Conservation (phyloP, 2,888 invertebrate species). For the Agrotis ipsilon region DNA sequence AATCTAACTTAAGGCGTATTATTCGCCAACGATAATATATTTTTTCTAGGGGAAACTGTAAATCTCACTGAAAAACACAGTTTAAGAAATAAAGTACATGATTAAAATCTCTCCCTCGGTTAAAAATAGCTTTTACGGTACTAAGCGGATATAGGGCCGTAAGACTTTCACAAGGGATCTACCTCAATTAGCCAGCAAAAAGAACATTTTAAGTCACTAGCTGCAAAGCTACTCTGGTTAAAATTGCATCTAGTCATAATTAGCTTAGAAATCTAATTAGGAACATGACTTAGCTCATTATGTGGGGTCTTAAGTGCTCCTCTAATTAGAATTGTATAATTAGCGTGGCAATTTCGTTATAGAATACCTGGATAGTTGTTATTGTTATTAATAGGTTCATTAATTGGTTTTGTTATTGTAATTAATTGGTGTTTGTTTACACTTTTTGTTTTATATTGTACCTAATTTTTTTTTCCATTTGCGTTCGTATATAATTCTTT, state of each 20-base stretch:
- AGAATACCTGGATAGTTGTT: background rate
- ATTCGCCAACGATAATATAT: too few species aligned
- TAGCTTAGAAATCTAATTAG: constrained; percentile 49
- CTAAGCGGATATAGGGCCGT: too few species aligned
- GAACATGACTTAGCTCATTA: constrained; percentile 43
- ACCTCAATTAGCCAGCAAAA: constrained; percentile 10
- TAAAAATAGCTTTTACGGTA: too few species aligned
- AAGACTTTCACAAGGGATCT: background rate
- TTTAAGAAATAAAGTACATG: too few species aligned
- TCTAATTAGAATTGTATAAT: constrained; percentile 41
- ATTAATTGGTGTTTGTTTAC: background rate
- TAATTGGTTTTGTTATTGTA: too few species aligned
- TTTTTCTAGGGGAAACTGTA: too few species aligned
- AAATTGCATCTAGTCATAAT: constrained; percentile 52
- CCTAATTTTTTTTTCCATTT: too few species aligned
- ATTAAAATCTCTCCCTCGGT: too few species aligned
- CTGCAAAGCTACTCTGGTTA: constrained; percentile 15
- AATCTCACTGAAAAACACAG: too few species aligned
- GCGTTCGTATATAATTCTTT: too few species aligned
- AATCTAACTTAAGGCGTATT: too few species aligned
- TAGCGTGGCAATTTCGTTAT: constrained; percentile 14
- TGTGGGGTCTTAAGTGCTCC: constrained; percentile 34
- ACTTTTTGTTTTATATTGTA: background rate
- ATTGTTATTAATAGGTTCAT: background rate
- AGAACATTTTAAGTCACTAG: constrained; percentile 6